These are phyloP conservation scores for Papilio helenus DNA, from an alignment of 1,140 invertebrate species.

Conservation along the genomic window DNA sequence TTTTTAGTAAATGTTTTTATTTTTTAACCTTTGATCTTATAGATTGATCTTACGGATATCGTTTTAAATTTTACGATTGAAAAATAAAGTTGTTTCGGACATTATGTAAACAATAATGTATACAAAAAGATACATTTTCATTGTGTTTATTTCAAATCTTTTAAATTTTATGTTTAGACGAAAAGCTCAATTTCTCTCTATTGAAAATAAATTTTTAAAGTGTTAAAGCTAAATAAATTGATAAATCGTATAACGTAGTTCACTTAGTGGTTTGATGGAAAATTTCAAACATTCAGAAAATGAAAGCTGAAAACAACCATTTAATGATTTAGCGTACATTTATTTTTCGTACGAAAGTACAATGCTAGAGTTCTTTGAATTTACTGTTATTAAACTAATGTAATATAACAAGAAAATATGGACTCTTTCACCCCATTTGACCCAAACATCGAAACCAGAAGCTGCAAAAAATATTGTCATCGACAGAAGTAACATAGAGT, in stretches of 20 bases:
- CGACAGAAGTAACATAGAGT: not conserved
- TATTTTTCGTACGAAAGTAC: not conserved
- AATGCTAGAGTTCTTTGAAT: not conserved
- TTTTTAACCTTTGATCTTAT: not conserved
- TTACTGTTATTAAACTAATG: not conserved
- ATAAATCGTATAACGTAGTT: not conserved
- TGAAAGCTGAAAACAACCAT: not conserved
- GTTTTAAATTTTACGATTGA: not conserved
- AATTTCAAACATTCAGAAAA: constrained; percentile 11
- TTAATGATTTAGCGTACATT: not conserved
- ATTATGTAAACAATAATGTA: not conserved
- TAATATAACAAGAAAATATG: not conserved
- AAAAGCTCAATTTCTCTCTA: not conserved
- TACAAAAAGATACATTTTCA: constrained; percentile 2
- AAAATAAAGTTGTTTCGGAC: not conserved
- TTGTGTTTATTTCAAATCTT: not conserved
- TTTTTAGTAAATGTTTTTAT: not conserved
- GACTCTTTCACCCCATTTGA: not conserved
- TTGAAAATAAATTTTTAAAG: not conserved
- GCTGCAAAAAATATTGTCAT: not conserved
- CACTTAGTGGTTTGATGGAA: constrained; percentile 8
- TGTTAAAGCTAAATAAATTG: not conserved
- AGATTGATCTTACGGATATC: not conserved
- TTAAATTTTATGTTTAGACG: not conserved
- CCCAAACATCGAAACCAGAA: not conserved